These are phyloP conservation scores for Galerucella pusilla DNA, from an alignment of 2,888 invertebrate genomes.

Conservation along the genomic window DNA sequence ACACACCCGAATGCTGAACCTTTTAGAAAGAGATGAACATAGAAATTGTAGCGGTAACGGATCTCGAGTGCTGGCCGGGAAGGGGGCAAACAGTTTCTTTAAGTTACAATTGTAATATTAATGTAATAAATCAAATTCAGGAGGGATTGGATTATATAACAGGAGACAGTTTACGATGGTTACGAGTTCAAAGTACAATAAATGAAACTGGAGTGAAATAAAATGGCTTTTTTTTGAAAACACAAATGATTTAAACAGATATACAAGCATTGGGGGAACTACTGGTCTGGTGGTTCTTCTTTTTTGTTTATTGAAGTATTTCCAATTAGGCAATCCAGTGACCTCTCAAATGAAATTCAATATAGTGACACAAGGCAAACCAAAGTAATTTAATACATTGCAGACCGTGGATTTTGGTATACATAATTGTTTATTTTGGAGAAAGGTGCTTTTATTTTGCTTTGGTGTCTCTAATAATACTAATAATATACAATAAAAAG, in stretches of 20 bases:
- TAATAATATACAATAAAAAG: no score
- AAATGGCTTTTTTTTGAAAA: background rate
- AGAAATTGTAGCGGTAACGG: constrained; percentile 14
- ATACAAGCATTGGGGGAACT: background rate
- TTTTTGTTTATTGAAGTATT: no score
- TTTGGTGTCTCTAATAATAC: no score
- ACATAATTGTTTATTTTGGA: no score
- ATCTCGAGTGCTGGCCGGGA: background rate
- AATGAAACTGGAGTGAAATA: background rate
- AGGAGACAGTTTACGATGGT: background rate
- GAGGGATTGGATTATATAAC: background rate
- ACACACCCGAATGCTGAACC: constrained; percentile 41
- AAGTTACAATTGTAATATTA: constrained; percentile 22
- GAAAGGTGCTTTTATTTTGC: no score
- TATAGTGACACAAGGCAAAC: no score
- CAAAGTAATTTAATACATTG: no score
- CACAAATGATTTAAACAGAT: background rate
- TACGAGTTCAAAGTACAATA: background rate
- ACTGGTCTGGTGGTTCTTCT: no score
- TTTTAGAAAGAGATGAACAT: constrained; percentile 20
- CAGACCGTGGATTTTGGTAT: no score
- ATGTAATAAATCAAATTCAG: constrained; percentile 12
- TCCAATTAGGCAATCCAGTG: no score
- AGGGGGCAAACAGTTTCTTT: constrained; percentile 10
- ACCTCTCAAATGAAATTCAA: no score